Evolutionary conservation across 2,797 vertebrate species (phyloP), one percentile per base, ranked within the genome.

Genomic region (Syndactyla subalaris): DNA sequence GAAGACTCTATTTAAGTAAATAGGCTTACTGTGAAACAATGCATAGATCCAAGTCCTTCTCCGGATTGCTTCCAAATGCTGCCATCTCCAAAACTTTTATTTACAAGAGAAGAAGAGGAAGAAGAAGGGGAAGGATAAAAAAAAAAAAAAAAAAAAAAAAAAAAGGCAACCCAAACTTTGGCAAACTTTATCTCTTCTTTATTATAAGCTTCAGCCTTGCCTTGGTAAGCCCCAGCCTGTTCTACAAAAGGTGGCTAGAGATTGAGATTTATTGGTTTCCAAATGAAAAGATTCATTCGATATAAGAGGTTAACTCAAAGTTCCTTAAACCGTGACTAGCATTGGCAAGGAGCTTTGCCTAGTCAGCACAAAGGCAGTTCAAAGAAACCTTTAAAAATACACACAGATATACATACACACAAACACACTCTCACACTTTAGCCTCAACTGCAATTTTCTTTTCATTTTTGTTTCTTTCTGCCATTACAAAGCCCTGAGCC

Each of bases 221-320:
- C 84, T 97, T 95, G 84, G 63, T 93, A 96, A 97, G 91, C 83
- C 92, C 97, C 96, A 93, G 92, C 90, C 93, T 94, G 90, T 88
- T 97, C 88, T 93, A 97, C 96, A 98, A 97, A 98, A 97, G 96
- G 97, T 96, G 98, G 96, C 95, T 94, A 94, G 96, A 95, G 96
- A 98, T 97, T 96, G 97, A 98, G 97, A 98, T 98, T 96, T 98
- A 98, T 98, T 97, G 97, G 97, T 97, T 96, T 97, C 97, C 97
- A 98, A 98, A 98, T 98, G 97, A 98, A 98, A 98, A 98, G 97
- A 98, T 98, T 97, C 97, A 97, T 98, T 98, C 97, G 97, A 97
- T 98, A 97, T 96, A 98, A 98, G 96, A 98, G 98, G 97, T 98
- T 98, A 98, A 98, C 96, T 97, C 97, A 97, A 98, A 98, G 97